Percentiles rank a stretch among this genome's conserved stretches.
phyloP scores from a whole-genome alignment of 2,797 vertebrate genomes.

The Buphagus erythrorhynchus region DNA sequence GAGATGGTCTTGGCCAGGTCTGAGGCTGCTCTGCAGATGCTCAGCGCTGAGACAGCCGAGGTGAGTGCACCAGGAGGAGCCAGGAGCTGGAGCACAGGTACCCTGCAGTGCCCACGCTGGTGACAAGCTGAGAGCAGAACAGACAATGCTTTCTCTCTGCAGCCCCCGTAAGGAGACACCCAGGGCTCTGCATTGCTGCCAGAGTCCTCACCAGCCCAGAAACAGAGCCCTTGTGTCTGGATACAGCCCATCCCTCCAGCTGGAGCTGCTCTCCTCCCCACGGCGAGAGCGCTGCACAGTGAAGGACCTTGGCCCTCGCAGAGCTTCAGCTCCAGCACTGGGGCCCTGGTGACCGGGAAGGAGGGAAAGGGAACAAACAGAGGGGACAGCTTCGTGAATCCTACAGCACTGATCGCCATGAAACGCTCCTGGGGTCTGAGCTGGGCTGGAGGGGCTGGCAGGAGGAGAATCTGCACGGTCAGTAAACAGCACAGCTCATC shows the following conservation, averaged over 20 bases:
- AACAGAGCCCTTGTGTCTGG: background rate
- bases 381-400: background rate
- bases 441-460: background rate
- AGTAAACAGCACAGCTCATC: background rate
- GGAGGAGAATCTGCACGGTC: background rate
- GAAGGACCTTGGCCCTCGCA: background rate
- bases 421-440: background rate
- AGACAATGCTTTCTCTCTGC: background rate
- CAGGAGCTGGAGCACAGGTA: background rate
- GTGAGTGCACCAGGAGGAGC: rapidly evolving
- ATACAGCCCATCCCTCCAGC: background rate
- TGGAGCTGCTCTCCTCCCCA: background rate
- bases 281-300: background rate
- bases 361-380: background rate
- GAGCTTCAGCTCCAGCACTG: background rate
- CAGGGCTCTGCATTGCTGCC: background rate
- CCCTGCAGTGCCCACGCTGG: rapidly evolving
- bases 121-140: background rate
- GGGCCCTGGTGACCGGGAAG: background rate
- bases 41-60: background rate
- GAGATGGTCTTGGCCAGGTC: background rate
- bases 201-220: background rate
- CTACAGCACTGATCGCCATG: rapidly evolving
- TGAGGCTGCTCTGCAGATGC: background rate
- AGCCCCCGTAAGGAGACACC: background rate